Percentiles rank a stretch among this genome's conserved stretches.
Evolutionary conservation across 2,797 vertebrate genomes (phyloP).

Genomic region (Pempheris klunzingeri): DNA sequence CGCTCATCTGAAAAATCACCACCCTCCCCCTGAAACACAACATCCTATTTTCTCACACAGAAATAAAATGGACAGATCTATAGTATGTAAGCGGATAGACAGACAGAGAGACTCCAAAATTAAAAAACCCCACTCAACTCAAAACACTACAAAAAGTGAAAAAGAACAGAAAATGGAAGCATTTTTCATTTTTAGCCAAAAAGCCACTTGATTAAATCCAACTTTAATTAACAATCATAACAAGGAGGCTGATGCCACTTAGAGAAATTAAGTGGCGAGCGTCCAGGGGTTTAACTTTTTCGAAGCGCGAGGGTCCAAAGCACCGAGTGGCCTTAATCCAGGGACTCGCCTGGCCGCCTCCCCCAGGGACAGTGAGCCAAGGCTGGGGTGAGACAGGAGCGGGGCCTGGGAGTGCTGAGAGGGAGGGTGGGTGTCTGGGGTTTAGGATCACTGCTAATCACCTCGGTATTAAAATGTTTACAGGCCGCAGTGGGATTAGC

Average conservation of each 20-base stretch:
- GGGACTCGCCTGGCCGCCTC: conserved; percentile 70
- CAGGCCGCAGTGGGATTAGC: conserved; percentile 76
- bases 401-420: conserved; percentile 34
- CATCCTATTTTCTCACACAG: conserved; percentile 59
- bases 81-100: conserved; percentile 31
- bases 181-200: conserved; percentile 49
- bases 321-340: conserved; percentile 82
- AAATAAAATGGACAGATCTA: conserved; percentile 37
- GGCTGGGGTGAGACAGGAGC: conserved; percentile 46
- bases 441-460: conserved; percentile 76
- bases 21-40: conserved; percentile 36
- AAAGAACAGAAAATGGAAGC: conserved; percentile 30
- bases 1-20: conserved; percentile 65
- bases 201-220: conserved; percentile 78
- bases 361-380: conserved; percentile 68
- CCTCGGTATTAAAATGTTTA: conserved; percentile 76
- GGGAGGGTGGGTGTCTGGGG: conserved; percentile 52
- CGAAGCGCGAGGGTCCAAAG: conserved; percentile 67
- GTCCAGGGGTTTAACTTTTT: conserved; percentile 79
- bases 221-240: conserved; percentile 80
- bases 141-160: conserved; percentile 12
- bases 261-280: conserved; percentile 80
- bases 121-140: conserved; percentile 26
- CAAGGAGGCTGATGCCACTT: conserved; percentile 71
- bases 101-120: conserved; percentile 15